Conservation (phyloP, 2,113 vertebrate genomes). For the Lates calcarifer region DNA sequence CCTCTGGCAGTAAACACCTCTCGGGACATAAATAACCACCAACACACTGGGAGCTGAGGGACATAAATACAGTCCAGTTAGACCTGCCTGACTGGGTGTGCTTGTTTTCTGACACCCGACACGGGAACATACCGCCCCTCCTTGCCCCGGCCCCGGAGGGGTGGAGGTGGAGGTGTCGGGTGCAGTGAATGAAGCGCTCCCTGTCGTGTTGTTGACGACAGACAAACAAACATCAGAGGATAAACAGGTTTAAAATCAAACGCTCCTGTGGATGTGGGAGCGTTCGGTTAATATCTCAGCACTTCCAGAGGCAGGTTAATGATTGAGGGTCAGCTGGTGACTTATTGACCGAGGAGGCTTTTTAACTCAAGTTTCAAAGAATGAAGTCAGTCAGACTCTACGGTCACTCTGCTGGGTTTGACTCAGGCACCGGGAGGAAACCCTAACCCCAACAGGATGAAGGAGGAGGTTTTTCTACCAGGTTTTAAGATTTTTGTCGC, state of each 20-base stretch:
- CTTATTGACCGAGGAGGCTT: conserved; percentile 49
- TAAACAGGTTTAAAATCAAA: neutral
- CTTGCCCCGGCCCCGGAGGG: too few relatives aligned
- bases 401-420: neutral
- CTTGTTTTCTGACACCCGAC: conserved; percentile 17
- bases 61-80: neutral
- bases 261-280: neutral
- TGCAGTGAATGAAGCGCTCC: neutral
- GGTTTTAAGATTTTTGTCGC: neutral
- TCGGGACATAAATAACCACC: neutral
- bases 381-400: neutral
- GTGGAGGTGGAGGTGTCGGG: neutral
- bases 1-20: conserved; percentile 1
- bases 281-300: neutral
- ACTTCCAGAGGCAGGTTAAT: conserved; percentile 49
- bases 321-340: conserved; percentile 50
- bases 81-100: neutral
- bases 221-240: neutral
- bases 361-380: neutral
- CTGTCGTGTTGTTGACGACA: conserved; percentile 1
- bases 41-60: neutral
- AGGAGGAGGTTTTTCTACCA: neutral
- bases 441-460: neutral
- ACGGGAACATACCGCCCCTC: neutral
- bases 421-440: too few relatives aligned